Percentiles rank a stretch among this genome's conserved stretches.
phyloP scores from a whole-genome alignment of 2,113 vertebrate genomes.

The Lates calcarifer region DNA sequence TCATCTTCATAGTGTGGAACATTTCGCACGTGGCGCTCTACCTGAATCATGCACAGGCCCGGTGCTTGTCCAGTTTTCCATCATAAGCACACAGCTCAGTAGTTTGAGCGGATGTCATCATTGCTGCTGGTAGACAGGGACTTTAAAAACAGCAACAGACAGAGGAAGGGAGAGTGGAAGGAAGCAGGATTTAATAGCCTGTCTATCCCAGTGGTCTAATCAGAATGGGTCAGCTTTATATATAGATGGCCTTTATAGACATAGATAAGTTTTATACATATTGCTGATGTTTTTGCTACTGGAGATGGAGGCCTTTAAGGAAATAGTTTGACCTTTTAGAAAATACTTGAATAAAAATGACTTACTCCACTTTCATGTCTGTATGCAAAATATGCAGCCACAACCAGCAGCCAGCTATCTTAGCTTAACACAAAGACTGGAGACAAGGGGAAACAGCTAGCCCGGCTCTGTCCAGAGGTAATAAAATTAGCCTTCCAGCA shows the following conservation, averaged over 20 bases:
- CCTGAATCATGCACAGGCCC: background rate
- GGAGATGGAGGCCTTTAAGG: background rate
- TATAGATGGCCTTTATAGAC: slow-evolving; percentile 13
- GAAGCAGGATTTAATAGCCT: slow-evolving; percentile 22
- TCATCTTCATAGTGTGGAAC: slow-evolving; percentile 27
- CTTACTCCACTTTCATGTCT: background rate
- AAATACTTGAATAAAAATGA: background rate
- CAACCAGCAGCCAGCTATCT: background rate
- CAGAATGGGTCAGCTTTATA: slow-evolving; percentile 30
- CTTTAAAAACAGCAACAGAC: slow-evolving; percentile 38
- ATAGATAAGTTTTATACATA: background rate
- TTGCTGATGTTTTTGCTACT: background rate
- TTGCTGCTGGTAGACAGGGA: slow-evolving; percentile 16
- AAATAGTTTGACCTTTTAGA: background rate
- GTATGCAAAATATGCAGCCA: background rate
- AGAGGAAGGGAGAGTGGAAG: slow-evolving; percentile 38
- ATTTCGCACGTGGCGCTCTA: slow-evolving; percentile 6
- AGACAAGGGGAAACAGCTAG: background rate
- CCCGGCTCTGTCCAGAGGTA: background rate
- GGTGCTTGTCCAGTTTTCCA: slow-evolving; percentile 21
- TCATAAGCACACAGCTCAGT: background rate
- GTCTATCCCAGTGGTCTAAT: slow-evolving; percentile 28
- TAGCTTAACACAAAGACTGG: background rate
- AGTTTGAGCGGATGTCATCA: slow-evolving; percentile 15
- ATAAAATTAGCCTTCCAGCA: no score